Conservation (phyloP, 2,113 vertebrate species). For the Lycaon pictus region DNA sequence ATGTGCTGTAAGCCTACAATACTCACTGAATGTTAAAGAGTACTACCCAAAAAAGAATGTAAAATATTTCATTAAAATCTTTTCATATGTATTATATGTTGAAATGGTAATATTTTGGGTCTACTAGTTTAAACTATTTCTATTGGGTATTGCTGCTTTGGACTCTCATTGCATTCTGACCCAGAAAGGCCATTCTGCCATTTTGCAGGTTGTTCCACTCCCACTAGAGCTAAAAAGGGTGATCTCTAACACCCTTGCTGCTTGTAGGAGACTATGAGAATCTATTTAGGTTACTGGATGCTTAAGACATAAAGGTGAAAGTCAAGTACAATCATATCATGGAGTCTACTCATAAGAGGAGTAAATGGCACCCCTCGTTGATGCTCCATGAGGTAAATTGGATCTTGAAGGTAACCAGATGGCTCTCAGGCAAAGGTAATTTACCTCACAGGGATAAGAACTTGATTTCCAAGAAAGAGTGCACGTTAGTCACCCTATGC, state of each 20-base stretch:
- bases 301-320: slow-evolving; percentile 44
- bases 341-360: slow-evolving; percentile 6
- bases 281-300: neutral
- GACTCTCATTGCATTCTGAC: neutral
- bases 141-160: neutral
- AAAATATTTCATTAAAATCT: neutral
- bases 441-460: slow-evolving; percentile 80
- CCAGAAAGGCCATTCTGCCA: neutral
- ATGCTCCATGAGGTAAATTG: slow-evolving; percentile 80
- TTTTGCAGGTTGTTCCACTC: neutral
- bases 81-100: neutral
- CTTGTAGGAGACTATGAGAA: neutral
- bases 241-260: neutral
- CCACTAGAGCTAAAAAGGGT: neutral
- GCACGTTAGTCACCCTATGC: slow-evolving; percentile 53
- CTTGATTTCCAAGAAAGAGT: slow-evolving; percentile 68
- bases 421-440: slow-evolving; percentile 78
- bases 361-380: slow-evolving; percentile 16
- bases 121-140: neutral
- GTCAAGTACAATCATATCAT: neutral
- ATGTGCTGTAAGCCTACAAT: neutral
- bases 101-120: neutral
- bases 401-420: slow-evolving; percentile 78
- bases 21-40: neutral
- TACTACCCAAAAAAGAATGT: neutral